These are phyloP conservation scores for Piscicola geometra DNA, from an alignment of 2,888 invertebrate genomes.

Conservation along the genomic window DNA sequence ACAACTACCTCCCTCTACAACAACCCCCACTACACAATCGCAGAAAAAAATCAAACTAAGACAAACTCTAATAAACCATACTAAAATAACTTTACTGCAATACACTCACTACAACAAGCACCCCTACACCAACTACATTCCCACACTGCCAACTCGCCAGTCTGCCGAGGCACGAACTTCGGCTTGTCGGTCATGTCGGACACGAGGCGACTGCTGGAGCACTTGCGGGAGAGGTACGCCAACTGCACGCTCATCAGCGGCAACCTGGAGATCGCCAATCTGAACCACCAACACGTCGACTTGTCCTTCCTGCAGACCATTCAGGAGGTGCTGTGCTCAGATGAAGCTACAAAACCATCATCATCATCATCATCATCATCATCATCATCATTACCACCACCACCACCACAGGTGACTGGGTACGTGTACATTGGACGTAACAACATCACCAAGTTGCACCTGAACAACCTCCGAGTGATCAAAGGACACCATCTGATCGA, in stretches of 20 bases:
- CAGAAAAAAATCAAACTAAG: too few species aligned
- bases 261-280: slow-evolving; percentile 92
- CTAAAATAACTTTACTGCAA: background rate
- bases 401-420: slow-evolving; percentile 19
- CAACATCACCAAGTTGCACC: slow-evolving; percentile 41
- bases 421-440: slow-evolving; percentile 7
- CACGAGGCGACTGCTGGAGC: slow-evolving; percentile 42
- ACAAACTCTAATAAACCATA: background rate
- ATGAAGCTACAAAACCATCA: too few species aligned
- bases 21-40: too few species aligned
- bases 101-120: slow-evolving; percentile 1
- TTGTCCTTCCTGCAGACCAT: slow-evolving; percentile 86
- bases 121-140: background rate
- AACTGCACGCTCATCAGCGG: slow-evolving; percentile 98
- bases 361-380: slow-evolving; percentile 32
- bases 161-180: slow-evolving; percentile 20
- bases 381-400: slow-evolving; percentile 21
- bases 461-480: slow-evolving; percentile 86
- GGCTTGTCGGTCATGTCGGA: background rate
- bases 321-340: slow-evolving; percentile 66
- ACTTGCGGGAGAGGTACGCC: slow-evolving; percentile 65
- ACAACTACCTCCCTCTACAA: too few species aligned
- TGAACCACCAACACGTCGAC: slow-evolving; percentile 68
- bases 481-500: slow-evolving; percentile 85
- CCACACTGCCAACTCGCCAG: background rate